Evolutionary conservation across 2,797 vertebrate species (phyloP).

Genomic region (Naso thynnoides): DNA sequence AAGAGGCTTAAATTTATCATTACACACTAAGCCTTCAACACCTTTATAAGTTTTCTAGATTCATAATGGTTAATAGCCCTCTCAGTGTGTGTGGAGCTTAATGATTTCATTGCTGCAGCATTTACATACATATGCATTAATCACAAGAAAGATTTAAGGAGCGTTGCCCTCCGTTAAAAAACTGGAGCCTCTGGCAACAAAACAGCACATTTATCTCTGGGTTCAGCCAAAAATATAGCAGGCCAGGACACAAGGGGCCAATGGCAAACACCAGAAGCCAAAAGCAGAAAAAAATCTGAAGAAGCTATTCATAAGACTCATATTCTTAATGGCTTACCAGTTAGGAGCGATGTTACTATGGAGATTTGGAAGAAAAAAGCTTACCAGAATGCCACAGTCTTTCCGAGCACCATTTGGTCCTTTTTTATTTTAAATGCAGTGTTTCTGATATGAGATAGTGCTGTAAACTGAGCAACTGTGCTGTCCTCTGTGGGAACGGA

Average conservation of each 20-base stretch:
- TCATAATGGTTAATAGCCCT: conserved; percentile 35
- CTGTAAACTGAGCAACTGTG: conserved; percentile 37
- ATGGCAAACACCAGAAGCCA: conserved; percentile 31
- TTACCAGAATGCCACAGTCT: conserved; percentile 61
- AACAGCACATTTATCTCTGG: conserved; percentile 42
- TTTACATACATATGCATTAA: conserved; percentile 45
- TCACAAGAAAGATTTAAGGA: conserved; percentile 30
- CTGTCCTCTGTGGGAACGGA: conserved; percentile 46
- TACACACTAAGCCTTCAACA: conserved; percentile 8
- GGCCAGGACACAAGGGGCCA: conserved; percentile 24
- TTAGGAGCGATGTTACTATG: conserved; percentile 77
- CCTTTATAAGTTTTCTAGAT: conserved; percentile 23
- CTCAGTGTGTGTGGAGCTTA: conserved; percentile 30
- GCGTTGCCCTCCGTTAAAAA: conserved; percentile 44
- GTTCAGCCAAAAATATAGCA: conserved; percentile 41
- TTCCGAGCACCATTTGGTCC: conserved; percentile 48
- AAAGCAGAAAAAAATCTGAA: conserved; percentile 39
- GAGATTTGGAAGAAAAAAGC: conserved; percentile 68
- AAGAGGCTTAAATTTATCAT: conserved; percentile 13
- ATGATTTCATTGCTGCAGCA: conserved; percentile 46
- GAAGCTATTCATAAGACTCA: conserved; percentile 63
- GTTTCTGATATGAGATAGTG: conserved; percentile 40
- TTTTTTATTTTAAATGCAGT: conserved; percentile 29
- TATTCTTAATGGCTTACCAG: conserved; percentile 44
- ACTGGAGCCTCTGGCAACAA: conserved; percentile 41